Conservation (phyloP, 2,797 vertebrate species). For the Typhlichthys subterraneus region DNA sequence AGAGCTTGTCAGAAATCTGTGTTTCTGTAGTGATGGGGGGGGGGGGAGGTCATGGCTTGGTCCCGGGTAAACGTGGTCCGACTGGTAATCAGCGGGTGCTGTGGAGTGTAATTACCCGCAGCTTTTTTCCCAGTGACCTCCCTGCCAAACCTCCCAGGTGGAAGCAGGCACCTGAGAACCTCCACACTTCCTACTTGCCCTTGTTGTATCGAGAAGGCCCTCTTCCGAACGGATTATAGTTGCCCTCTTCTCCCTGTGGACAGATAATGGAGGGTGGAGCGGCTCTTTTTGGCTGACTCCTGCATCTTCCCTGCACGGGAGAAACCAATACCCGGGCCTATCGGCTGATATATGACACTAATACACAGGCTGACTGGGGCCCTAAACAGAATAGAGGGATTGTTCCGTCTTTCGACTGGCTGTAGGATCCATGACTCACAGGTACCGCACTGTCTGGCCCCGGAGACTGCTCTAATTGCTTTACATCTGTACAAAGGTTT, state of each 20-base stretch:
- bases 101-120: slow-evolving; percentile 66
- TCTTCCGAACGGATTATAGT: slow-evolving; percentile 74
- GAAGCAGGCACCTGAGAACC: slow-evolving; percentile 74
- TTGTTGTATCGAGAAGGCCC: slow-evolving; percentile 67
- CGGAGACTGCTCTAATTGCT: slow-evolving; percentile 96
- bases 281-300: slow-evolving; percentile 75
- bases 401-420: slow-evolving; percentile 92
- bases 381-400: slow-evolving; percentile 89
- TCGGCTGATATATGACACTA: slow-evolving; percentile 90
- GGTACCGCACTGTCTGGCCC: slow-evolving; percentile 87
- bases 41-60: slow-evolving; percentile 45
- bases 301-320: slow-evolving; percentile 76
- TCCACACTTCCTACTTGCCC: slow-evolving; percentile 72
- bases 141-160: slow-evolving; percentile 66
- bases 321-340: slow-evolving; percentile 82
- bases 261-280: slow-evolving; percentile 77
- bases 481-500: slow-evolving; percentile 99
- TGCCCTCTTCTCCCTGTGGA: slow-evolving; percentile 77
- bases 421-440: slow-evolving; percentile 89
- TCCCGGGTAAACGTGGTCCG: slow-evolving; percentile 63
- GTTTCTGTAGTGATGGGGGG: slow-evolving; percentile 10
- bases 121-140: slow-evolving; percentile 71
- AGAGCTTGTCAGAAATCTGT: neutral
- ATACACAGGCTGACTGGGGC: slow-evolving; percentile 87
- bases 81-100: slow-evolving; percentile 61